Evolutionary conservation across 2,113 vertebrate species (phyloP).

Genomic region (Larimichthys polyactis): DNA sequence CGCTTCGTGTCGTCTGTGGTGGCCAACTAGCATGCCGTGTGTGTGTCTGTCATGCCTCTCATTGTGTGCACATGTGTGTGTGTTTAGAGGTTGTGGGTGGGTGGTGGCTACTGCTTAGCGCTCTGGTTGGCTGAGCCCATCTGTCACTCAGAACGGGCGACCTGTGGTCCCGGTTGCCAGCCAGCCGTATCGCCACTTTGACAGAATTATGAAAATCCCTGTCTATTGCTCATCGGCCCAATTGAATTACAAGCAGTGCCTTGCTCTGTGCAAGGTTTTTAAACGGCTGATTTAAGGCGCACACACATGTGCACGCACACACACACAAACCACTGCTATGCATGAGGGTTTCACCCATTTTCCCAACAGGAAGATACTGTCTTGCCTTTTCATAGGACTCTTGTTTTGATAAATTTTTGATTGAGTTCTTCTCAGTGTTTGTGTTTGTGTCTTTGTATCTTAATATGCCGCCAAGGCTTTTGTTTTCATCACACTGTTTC

Average conservation of each 20-base stretch:
- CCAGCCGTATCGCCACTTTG: conserved; percentile 82
- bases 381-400: conserved; percentile 58
- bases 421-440: conserved; percentile 70
- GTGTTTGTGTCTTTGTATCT: conserved; percentile 68
- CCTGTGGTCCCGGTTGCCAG: conserved; percentile 84
- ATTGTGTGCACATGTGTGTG: conserved; percentile 34
- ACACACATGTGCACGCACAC: neutral
- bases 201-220: conserved; percentile 89
- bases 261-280: conserved; percentile 65
- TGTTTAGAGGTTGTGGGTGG: conserved; percentile 40
- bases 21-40: conserved; percentile 1
- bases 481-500: conserved; percentile 77
- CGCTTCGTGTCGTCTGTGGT: conserved; percentile 4
- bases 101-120: conserved; percentile 84
- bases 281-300: conserved; percentile 69
- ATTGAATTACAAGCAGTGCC: conserved; percentile 84
- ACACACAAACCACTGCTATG: conserved; percentile 18
- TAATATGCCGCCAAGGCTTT: conserved; percentile 72
- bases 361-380: conserved; percentile 60
- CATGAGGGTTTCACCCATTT: conserved; percentile 48
- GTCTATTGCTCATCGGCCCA: conserved; percentile 88
- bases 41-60: conserved; percentile 86
- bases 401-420: conserved; percentile 76
- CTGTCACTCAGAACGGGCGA: conserved; percentile 91
- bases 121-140: conserved; percentile 92